Evolutionary conservation across 1,140 invertebrate genomes (phyloP), one percentile per base, ranked within the genome.

Genomic region (Camponotus vicinus): DNA sequence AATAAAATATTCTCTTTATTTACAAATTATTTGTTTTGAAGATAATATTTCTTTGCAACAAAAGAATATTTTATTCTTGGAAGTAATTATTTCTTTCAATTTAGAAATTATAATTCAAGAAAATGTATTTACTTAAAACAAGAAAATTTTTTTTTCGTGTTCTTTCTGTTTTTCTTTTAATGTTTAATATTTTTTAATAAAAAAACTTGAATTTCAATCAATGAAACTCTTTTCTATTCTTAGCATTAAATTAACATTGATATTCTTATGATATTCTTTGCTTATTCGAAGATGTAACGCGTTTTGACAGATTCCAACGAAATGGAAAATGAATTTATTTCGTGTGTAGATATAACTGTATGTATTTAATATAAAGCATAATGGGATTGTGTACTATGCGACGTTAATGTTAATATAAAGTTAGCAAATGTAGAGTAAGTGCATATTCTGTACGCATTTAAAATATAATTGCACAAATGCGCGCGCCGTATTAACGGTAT

Each of bases 401-500:
- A 37, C 42, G 40, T 52, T 52, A 42, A 42, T 57, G 27, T 55
- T 71, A 71, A 59, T 71, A 21, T 21, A 42, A 42, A 82, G 42
- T 59, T 82, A 61, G 55, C 55, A 40, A 73, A 37, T 73, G 52
- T 27, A 40, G 13, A 32, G 37, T 18, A 55, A 45, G 27, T 61
- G 18, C 3, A 40, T 82, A 61, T 71, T 59, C 37, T 40, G 69
- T 27, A 73, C 40, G 61, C 73, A 45, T 73, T 83, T 75, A 73
- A 75, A 9, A 75, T 37, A 61, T 52, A 59, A 83, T 75, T 83
- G 73, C 45, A 37, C 40, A 45, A 63, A 63, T 80, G 34, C 69
- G 40, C 0, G 27, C 1, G 15, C 15, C 45, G 6, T 18, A 55
- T 55, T 55, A 73, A 8, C 18, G 55, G 15, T 49, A 61, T 61